Evolutionary conservation across 2,113 vertebrate genomes (phyloP), one percentile per base, ranked within the genome.

Genomic region (Hemiscyllium ocellatum): DNA sequence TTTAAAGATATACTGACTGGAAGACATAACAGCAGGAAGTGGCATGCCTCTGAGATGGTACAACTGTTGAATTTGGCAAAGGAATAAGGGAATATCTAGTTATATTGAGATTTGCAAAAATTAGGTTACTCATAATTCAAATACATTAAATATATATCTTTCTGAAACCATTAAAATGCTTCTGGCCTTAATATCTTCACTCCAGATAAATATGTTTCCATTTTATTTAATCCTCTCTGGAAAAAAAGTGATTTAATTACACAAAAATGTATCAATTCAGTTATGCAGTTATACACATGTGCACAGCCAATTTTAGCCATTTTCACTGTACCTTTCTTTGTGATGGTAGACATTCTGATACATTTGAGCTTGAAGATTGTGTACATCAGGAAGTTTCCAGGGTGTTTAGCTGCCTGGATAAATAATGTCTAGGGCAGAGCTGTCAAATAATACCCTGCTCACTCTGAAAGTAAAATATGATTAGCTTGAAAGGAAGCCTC

Each of bases 401-500:
- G 94, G 26, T 95, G 94, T 95, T 95, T 76, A 52, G 42, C 42
- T 95, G 94, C 94, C 94, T 76, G 69, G 94, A 95, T 95, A 95
- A 72, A 50, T 95, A 95, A 95, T 95, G 94, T 76, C 94, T 76
- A 52, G 94, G 69, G 94, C 94, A 95, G 94, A 95, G 69, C 94
- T 95, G 94, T 95, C 94, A 95, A 95, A 26, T 76, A 68, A 95
- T 52, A 95, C 94, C 69, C 42, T 72, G 69, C 94, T 76, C 69
- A 70, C 72, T 72, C 69, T 95, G 94, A 95, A 52, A 72, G 94
- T 95, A 95, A 95, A 72, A 95, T 95, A 95, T 95, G 69, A 95
- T 95, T 95, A 95, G 68, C 69, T 19, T 95, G 94, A 95, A 95
- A 52, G 68, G 68, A 72, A 95, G 69, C 94, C 94, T 95, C 69